Conservation (phyloP, 2,113 vertebrate species). For the Stomatorhinus ivindoensis region DNA sequence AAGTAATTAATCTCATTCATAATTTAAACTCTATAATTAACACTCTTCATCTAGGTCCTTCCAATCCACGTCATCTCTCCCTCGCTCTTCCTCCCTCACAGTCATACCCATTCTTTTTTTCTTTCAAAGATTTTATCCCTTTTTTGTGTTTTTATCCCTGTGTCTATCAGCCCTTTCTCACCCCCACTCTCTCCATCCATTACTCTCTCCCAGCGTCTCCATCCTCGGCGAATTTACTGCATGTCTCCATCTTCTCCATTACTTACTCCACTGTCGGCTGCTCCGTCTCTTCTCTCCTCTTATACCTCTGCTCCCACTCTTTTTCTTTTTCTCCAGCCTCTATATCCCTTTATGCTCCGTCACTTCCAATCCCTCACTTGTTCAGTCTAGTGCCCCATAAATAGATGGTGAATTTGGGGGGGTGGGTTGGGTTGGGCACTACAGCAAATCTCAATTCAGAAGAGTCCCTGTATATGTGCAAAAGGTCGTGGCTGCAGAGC, state of each 20-base stretch:
- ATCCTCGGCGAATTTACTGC: neutral
- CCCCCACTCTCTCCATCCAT: neutral
- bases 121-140: conserved; percentile 2
- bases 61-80: neutral
- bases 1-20: conserved; percentile 21
- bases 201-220: neutral
- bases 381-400: conserved; percentile 38
- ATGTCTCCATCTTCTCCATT: neutral
- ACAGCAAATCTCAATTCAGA: neutral
- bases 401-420: conserved; percentile 34
- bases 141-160: neutral
- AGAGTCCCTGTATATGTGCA: neutral
- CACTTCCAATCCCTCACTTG: conserved; percentile 47
- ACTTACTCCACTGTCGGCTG: neutral
- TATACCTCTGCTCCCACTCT: neutral
- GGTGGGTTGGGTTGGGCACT: neutral
- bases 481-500: neutral
- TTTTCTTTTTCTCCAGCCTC: neutral
- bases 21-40: conserved; percentile 19
- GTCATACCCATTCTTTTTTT: neutral
- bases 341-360: conserved; percentile 47
- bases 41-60: neutral
- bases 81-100: conserved; percentile 14
- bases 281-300: neutral
- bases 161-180: neutral